A percentile compares a stretch with the other conserved stretches of the same genome.
Conservation (phyloP, 2,797 vertebrate species). For the Paramormyrops hopkinsi region DNA sequence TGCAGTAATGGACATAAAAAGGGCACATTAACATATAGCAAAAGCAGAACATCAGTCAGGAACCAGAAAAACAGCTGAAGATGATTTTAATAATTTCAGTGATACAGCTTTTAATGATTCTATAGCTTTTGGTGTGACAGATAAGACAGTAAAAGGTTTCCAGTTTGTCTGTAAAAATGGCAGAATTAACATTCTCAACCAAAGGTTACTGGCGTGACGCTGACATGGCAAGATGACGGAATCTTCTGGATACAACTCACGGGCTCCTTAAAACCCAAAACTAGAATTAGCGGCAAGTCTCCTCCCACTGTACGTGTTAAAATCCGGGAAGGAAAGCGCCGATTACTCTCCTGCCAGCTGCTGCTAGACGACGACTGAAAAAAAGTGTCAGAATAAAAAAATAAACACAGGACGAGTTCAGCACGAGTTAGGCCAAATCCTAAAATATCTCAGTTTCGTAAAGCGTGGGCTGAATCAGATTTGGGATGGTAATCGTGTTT, state of each 20-base stretch:
- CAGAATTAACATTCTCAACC: background rate
- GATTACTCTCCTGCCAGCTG: background rate
- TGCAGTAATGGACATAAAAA: background rate
- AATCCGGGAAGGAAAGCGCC: background rate
- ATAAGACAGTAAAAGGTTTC: background rate
- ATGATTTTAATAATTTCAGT: background rate
- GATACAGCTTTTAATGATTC: background rate
- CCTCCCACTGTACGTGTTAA: background rate
- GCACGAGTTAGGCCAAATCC: background rate
- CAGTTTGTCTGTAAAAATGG: background rate
- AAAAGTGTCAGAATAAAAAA: background rate
- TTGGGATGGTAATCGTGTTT: constrained; percentile 1
- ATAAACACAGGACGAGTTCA: background rate
- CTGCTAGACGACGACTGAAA: background rate
- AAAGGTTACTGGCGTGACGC: background rate
- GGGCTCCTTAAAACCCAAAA: background rate
- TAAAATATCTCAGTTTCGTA: background rate
- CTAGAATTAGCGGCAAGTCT: background rate
- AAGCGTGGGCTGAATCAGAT: background rate
- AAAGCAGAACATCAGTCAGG: background rate
- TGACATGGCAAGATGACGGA: background rate
- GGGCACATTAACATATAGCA: background rate
- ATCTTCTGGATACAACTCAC: background rate
- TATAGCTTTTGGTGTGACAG: background rate
- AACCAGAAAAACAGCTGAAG: background rate